These are phyloP conservation scores for Phenganax subtilis DNA, from an alignment of 92 coral and sea anemone genomes.

Conservation along the genomic window DNA sequence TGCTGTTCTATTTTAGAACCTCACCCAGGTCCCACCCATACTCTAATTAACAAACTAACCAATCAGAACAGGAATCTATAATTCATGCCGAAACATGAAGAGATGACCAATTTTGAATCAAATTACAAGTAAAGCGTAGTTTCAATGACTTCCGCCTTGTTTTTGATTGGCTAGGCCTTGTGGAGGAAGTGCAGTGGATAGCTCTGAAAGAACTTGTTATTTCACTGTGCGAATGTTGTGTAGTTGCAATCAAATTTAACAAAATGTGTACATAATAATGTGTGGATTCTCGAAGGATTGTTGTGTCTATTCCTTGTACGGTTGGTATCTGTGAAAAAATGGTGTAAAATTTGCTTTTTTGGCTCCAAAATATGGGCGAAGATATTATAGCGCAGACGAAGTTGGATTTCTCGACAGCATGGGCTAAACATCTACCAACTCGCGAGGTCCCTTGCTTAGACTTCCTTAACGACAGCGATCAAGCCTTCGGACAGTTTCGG, in stretches of 20 bases:
- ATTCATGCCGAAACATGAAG: background rate
- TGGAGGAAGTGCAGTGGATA: background rate
- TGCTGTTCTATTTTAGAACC: too few species aligned
- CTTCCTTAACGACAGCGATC: slow-evolving; percentile 29
- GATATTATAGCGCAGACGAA: slow-evolving; percentile 15
- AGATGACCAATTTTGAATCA: background rate
- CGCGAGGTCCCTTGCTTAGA: slow-evolving; percentile 24
- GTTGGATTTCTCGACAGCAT: slow-evolving; percentile 13
- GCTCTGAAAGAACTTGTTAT: background rate
- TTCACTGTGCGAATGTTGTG: background rate
- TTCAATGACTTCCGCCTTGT: background rate
- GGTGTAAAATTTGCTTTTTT: background rate
- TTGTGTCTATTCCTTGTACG: background rate
- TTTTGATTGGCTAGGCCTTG: background rate
- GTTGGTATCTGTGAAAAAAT: background rate
- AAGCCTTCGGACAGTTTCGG: slow-evolving; percentile 27
- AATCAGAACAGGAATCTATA: background rate
- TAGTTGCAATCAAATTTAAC: background rate
- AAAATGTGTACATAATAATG: background rate
- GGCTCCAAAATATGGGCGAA: slow-evolving; percentile 6
- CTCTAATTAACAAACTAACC: background rate
- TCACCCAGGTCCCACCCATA: too few species aligned
- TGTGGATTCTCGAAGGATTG: background rate
- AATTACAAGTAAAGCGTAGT: background rate
- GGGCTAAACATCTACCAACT: slow-evolving; percentile 16